phyloP scores from a whole-genome alignment of 2,888 invertebrate species.

The Homarus gammarus region DNA sequence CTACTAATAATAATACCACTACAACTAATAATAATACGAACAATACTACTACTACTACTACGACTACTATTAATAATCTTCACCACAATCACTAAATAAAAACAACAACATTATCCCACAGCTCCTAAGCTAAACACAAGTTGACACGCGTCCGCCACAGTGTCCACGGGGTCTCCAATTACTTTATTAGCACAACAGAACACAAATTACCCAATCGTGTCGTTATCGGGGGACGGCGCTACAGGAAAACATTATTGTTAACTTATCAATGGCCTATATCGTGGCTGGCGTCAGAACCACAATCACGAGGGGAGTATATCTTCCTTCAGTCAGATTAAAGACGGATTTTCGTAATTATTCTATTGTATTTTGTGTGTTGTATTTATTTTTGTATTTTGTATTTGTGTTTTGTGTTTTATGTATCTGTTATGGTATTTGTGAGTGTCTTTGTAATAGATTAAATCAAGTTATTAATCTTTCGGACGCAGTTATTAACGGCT shows the following conservation, averaged over 20 bases:
- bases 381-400: no score
- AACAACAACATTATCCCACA: not conserved
- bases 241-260: slow-evolving; percentile 28
- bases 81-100: no score
- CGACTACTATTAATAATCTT: slow-evolving; percentile 1
- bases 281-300: no score
- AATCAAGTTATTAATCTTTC: not conserved
- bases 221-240: slow-evolving; percentile 20
- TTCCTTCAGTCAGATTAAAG: no score
- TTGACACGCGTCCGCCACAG: slow-evolving; percentile 1
- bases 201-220: slow-evolving; percentile 32
- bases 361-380: no score
- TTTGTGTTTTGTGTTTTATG: no score
- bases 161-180: slow-evolving; percentile 20
- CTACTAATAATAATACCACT: not conserved
- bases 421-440: no score
- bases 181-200: slow-evolving; percentile 33
- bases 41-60: not conserved
- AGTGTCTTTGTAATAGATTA: not conserved
- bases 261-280: slow-evolving; percentile 35
- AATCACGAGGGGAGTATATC: no score
- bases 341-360: no score
- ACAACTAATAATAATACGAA: not conserved
- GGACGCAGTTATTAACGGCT: slow-evolving; percentile 46
- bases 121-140: not conserved